A percentile compares a stretch with the other conserved stretches of the same genome.
Evolutionary conservation across 2,113 vertebrate species (phyloP).

Genomic region (Gymnogyps californianus): DNA sequence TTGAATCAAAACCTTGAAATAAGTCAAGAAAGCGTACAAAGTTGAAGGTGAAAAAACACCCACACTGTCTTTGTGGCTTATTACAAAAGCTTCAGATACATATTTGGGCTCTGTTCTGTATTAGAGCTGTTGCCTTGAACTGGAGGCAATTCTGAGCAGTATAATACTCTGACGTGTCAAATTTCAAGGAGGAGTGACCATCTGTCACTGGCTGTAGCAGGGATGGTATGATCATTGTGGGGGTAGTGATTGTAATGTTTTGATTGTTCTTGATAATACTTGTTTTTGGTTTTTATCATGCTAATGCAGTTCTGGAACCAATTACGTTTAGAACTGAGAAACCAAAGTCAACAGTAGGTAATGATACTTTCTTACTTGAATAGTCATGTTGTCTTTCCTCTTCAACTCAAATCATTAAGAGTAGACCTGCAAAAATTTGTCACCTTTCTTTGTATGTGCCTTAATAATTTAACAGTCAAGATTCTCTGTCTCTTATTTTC

Average conservation of each 20-base stretch:
- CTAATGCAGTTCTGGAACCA: slow-evolving; percentile 49
- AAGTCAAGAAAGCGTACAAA: neutral
- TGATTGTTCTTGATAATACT: neutral
- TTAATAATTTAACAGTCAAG: neutral
- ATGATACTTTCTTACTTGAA: neutral
- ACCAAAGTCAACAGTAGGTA: slow-evolving; percentile 62
- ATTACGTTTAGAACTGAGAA: slow-evolving; percentile 49
- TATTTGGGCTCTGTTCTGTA: neutral
- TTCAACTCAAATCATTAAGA: neutral
- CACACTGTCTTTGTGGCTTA: neutral
- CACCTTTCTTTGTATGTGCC: neutral
- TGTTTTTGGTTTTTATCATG: slow-evolving; percentile 16
- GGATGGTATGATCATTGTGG: neutral
- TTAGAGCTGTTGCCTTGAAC: neutral
- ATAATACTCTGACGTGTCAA: neutral
- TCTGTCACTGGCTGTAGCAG: neutral
- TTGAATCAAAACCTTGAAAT: neutral
- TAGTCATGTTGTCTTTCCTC: neutral
- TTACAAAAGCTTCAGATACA: neutral
- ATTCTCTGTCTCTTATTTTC: neutral
- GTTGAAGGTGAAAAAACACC: neutral
- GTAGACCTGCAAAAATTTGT: neutral
- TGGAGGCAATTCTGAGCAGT: neutral
- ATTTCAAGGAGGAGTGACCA: neutral
- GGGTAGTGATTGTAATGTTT: neutral